Evolutionary conservation across 2,888 invertebrate genomes (phyloP), one percentile per base, ranked within the genome.

Genomic region (Elgonia sp.): DNA sequence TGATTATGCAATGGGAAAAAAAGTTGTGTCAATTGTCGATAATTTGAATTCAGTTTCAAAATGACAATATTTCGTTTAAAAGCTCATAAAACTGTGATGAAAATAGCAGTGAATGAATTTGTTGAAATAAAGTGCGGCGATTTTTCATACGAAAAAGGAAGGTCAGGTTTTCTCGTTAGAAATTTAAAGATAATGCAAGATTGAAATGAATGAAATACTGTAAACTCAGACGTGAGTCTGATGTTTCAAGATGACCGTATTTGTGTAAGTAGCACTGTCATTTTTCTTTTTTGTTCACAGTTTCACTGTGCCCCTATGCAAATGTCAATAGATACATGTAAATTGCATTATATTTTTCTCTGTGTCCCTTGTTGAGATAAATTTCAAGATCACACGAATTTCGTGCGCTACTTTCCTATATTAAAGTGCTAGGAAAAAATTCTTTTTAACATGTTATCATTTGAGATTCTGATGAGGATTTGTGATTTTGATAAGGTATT

Each of bases 261-360:
- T 85, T 42, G 75, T 70, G 63, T 69, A 86, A 86, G 81, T 81
- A 81, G 81, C 75, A 81, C 86, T 80, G 69, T 76, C 70, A 82
- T 86, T 79, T 83, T 81, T 81, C 37, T 46, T 60, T 20, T 50
- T 77, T 70, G 62, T 62, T n/a, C 65, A 16, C 77, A 62, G 60
- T 83, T 86, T 86, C 86, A 65, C 86, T 69, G 53, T 76, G 82
- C 76, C 86, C 82, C 81, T 77, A 82, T 82, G 77, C 77, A 82
- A 77, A 86, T 86, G 77, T 82, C 72, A 86, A 75, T 72, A 29
- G 70, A 57, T 86, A 86, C 82, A 82, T 50, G 81, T 12, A 81
- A 86, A 86, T 76, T 81, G 86, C 86, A 81, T 86, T 86, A 86
- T 40, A 72, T 82, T 86, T 82, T 82, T 50, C 37, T 57, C 65